These are phyloP conservation scores for Procambarus virginalis DNA, from an alignment of 1,140 invertebrate species.

Conservation along the genomic window DNA sequence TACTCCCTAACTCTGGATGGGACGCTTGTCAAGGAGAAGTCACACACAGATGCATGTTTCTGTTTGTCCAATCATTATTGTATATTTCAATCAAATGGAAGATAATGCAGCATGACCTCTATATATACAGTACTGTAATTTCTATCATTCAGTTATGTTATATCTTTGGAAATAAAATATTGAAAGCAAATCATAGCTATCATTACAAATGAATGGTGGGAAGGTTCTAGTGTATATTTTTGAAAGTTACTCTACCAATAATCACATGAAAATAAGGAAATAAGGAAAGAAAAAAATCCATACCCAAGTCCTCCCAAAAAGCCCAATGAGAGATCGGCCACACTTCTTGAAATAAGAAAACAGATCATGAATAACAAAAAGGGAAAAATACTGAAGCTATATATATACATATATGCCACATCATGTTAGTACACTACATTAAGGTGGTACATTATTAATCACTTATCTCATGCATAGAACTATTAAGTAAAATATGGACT, in stretches of 20 bases:
- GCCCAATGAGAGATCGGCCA: conserved; percentile 76
- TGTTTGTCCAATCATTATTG: too few relatives aligned
- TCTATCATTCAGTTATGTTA: too few relatives aligned
- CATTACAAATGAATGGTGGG: too few relatives aligned
- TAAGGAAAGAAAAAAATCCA: conserved; percentile 45
- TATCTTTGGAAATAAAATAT: too few relatives aligned
- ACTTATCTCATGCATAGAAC: not conserved
- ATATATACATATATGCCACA: not conserved
- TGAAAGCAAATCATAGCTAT: too few relatives aligned
- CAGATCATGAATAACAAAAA: conserved; percentile 6
- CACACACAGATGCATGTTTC: too few relatives aligned
- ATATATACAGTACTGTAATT: too few relatives aligned
- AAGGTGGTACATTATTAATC: not conserved
- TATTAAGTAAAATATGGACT: not conserved
- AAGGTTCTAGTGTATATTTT: not conserved
- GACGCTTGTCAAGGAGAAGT: too few relatives aligned
- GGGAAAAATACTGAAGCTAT: not conserved
- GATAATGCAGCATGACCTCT: too few relatives aligned
- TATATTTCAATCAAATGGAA: too few relatives aligned
- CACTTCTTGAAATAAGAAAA: conserved; percentile 73
- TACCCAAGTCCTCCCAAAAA: conserved; percentile 73
- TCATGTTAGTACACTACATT: not conserved
- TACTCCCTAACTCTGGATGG: too few relatives aligned
- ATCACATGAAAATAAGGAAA: conserved; percentile 1
- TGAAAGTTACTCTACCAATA: conserved; percentile 9